Percentiles rank a stretch among this genome's conserved stretches.
phyloP scores from a whole-genome alignment of 2,888 invertebrate species.

The Apamea monoglypha region DNA sequence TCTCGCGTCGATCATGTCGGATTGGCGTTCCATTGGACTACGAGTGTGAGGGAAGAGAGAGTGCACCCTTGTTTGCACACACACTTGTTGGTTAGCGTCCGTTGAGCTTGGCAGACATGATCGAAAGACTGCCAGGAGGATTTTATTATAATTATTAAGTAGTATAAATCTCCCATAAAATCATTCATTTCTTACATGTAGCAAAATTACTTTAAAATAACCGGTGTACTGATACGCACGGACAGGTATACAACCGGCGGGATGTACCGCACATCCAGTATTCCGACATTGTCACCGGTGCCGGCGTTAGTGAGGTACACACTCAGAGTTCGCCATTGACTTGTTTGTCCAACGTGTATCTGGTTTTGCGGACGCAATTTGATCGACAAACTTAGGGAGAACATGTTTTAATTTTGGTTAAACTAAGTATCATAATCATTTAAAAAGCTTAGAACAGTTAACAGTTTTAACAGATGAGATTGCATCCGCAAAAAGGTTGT shows the following conservation, averaged over 20 bases:
- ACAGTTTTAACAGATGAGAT: constrained; percentile 63
- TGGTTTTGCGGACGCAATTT: constrained; percentile 75
- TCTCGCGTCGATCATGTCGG: background rate
- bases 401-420: background rate
- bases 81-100: background rate
- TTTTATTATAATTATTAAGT: background rate
- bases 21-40: background rate
- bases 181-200: constrained; percentile 42
- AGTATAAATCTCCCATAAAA: background rate
- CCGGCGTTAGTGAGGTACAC: constrained; percentile 93
- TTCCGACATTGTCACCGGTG: constrained; percentile 95
- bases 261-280: constrained; percentile 97
- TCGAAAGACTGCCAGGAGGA: background rate
- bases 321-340: constrained; percentile 80
- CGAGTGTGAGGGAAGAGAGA: background rate
- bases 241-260: constrained; percentile 92
- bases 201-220: constrained; percentile 68
- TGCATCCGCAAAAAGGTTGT: constrained; percentile 70
- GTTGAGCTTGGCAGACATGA: background rate
- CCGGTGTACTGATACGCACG: constrained; percentile 79
- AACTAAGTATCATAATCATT: background rate
- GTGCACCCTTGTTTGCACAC: too few species aligned
- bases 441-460: background rate
- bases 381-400: constrained; percentile 9
- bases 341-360: constrained; percentile 77